phyloP scores from a whole-genome alignment of 2,113 vertebrate genomes.

The Ameiurus melas region DNA sequence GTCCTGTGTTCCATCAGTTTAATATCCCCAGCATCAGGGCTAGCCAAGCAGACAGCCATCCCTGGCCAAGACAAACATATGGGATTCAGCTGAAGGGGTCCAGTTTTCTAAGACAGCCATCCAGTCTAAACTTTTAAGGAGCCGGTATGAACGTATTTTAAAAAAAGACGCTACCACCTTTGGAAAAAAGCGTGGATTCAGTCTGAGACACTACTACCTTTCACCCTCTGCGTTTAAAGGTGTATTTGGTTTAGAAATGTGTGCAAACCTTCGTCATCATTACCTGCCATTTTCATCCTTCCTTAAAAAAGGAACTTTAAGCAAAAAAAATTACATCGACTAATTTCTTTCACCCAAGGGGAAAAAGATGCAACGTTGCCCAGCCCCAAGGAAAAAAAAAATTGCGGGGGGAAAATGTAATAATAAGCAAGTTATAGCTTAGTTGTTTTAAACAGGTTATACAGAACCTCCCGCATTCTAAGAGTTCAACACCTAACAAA shows the following conservation, averaged over 20 bases:
- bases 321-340: slow-evolving; percentile 62
- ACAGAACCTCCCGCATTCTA: background rate
- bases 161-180: slow-evolving; percentile 73
- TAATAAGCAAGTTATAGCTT: slow-evolving; percentile 30
- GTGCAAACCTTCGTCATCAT: slow-evolving; percentile 88
- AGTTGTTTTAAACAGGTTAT: background rate
- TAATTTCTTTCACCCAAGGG: slow-evolving; percentile 65
- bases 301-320: slow-evolving; percentile 64
- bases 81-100: slow-evolving; percentile 79
- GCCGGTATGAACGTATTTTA: slow-evolving; percentile 79
- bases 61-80: slow-evolving; percentile 91
- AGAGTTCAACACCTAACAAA: background rate
- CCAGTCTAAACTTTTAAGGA: slow-evolving; percentile 90
- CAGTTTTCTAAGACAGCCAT: slow-evolving; percentile 84
- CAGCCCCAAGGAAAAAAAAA: background rate
- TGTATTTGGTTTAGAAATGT: slow-evolving; percentile 81
- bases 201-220: slow-evolving; percentile 87
- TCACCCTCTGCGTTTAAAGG: slow-evolving; percentile 87
- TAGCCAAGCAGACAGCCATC: slow-evolving; percentile 83
- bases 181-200: slow-evolving; percentile 77
- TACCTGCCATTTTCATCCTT: slow-evolving; percentile 81
- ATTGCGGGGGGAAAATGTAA: background rate
- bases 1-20: slow-evolving; percentile 87
- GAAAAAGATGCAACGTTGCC: slow-evolving; percentile 29
- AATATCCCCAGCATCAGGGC: slow-evolving; percentile 79